Conservation (phyloP, 2,113 vertebrate genomes). For the Pachycephala philippinensis region DNA sequence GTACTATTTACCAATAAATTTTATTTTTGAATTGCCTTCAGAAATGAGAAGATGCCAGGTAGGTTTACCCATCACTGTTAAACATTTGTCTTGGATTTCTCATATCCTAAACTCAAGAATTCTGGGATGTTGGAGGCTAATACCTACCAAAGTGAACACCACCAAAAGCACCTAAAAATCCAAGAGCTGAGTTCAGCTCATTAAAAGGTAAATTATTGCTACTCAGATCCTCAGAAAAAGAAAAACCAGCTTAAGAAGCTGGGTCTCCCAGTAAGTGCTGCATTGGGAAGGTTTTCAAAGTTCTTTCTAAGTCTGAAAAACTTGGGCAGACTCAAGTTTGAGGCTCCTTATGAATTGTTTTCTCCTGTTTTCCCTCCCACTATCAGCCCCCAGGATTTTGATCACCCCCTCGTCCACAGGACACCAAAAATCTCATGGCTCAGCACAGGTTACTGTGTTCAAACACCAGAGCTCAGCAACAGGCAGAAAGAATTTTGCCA, state of each 20-base stretch:
- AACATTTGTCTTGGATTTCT: neutral
- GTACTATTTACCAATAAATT: neutral
- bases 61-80: neutral
- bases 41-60: neutral
- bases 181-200: neutral
- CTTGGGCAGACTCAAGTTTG: neutral
- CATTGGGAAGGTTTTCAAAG: neutral
- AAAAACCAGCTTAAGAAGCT: rapidly evolving
- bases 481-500: neutral
- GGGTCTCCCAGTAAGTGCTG: neutral
- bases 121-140: neutral
- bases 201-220: rapidly evolving
- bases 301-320: neutral
- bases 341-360: neutral
- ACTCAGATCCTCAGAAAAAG: too few relatives aligned
- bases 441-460: neutral
- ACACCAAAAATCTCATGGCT: neutral
- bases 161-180: neutral
- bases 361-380: neutral
- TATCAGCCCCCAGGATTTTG: neutral
- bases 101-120: neutral
- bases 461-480: neutral
- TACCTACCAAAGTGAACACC: neutral
- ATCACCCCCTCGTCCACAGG: neutral
- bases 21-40: neutral